These are phyloP conservation scores for Eurytoma californica DNA, from an alignment of 2,888 invertebrate genomes.

Conservation along the genomic window DNA sequence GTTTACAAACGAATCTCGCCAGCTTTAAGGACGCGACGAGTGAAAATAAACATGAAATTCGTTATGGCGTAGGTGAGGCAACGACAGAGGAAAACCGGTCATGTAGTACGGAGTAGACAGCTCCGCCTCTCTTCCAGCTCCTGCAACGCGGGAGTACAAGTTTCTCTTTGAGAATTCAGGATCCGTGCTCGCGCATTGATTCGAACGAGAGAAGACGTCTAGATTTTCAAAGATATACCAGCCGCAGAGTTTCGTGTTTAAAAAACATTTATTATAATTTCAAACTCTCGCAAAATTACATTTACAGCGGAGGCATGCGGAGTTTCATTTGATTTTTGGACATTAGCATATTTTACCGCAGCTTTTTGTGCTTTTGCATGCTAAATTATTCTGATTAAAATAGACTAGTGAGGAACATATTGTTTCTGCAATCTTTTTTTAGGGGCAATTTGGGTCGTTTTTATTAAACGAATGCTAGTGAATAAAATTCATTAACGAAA, in stretches of 20 bases:
- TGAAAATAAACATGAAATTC: conserved; percentile 45
- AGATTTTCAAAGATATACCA: conserved; percentile 40
- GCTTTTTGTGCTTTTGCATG: too few species aligned
- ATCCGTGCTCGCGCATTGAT: conserved; percentile 21
- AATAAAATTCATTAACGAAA: not conserved
- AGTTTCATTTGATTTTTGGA: not conserved
- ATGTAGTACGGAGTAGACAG: conserved; percentile 46
- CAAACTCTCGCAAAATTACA: conserved; percentile 6
- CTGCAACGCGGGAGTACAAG: conserved; percentile 16
- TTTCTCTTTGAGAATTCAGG: conserved; percentile 51
- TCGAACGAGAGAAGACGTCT: conserved; percentile 1
- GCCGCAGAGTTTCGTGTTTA: not conserved
- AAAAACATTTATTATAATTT: conserved; percentile 48
- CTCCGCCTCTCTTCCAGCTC: not conserved
- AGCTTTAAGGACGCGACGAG: conserved; percentile 11
- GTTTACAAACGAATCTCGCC: not conserved
- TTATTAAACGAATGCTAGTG: not conserved
- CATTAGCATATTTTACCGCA: not conserved
- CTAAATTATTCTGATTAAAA: too few species aligned
- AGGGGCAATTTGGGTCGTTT: too few species aligned
- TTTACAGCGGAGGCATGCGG: not conserved
- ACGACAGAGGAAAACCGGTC: conserved; percentile 38
- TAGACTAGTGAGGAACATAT: too few species aligned
- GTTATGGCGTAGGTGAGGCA: not conserved
- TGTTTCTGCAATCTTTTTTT: too few species aligned